These are phyloP conservation scores for Numenius arquata DNA, from an alignment of 2,113 vertebrate genomes.

Conservation along the genomic window DNA sequence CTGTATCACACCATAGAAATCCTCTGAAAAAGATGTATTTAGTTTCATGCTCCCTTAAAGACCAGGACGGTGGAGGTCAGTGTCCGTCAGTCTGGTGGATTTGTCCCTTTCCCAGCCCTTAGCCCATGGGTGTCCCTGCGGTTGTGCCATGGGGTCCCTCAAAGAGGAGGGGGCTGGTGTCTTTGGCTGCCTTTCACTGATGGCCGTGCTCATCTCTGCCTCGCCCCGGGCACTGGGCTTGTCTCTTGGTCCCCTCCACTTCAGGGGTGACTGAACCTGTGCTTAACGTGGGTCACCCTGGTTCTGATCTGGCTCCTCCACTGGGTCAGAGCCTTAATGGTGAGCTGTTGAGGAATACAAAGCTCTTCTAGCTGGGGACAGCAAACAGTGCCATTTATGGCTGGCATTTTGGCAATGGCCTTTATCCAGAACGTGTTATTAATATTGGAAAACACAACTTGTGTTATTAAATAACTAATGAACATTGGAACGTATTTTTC, in stretches of 20 bases:
- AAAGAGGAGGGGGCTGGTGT: neutral
- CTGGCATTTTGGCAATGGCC: neutral
- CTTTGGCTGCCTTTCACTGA: neutral
- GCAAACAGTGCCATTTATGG: neutral
- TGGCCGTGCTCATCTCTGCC: accelerated
- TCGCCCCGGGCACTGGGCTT: neutral
- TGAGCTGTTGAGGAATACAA: neutral
- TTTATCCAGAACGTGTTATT: neutral
- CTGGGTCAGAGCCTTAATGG: neutral
- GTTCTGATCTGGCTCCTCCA: neutral
- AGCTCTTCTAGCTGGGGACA: neutral
- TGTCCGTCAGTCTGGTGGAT: accelerated
- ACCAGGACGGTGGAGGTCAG: neutral
- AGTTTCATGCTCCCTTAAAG: neutral
- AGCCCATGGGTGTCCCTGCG: accelerated
- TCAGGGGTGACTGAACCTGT: neutral
- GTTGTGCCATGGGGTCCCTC: neutral
- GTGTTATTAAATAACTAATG: conserved; percentile 24
- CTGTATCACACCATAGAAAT: neutral
- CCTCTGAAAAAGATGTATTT: neutral
- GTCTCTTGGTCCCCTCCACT: neutral
- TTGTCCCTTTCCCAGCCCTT: neutral
- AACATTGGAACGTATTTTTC: neutral
- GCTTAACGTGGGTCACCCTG: accelerated
- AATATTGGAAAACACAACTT: conserved; percentile 21